Conservation (phyloP, 2,888 invertebrate genomes). For the Cosmia trapezina region DNA sequence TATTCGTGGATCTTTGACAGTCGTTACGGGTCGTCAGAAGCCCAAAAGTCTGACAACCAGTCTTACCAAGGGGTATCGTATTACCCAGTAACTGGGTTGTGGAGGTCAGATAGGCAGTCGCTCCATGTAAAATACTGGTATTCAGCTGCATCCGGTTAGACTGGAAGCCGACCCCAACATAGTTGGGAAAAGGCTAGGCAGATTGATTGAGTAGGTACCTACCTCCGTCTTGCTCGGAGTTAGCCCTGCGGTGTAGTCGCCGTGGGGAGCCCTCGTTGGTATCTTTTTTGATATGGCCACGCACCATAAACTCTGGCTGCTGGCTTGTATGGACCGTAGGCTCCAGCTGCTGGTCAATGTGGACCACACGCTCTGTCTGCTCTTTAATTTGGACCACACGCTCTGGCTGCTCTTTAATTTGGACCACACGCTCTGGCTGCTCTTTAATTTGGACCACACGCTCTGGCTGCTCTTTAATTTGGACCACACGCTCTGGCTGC, state of each 20-base stretch:
- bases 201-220: too few relatives aligned
- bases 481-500: background rate
- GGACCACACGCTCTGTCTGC: background rate
- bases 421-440: background rate
- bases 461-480: background rate
- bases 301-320: background rate
- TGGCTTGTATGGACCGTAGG: background rate
- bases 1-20: too few relatives aligned
- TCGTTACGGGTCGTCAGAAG: too few relatives aligned
- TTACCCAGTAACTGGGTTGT: too few relatives aligned
- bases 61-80: too few relatives aligned
- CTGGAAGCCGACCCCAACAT: too few relatives aligned
- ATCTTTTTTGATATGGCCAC: background rate
- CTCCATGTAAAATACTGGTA: too few relatives aligned
- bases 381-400: background rate
- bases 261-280: background rate
- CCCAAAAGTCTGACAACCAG: too few relatives aligned
- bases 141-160: too few relatives aligned
- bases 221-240: background rate
- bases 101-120: too few relatives aligned
- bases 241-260: background rate
- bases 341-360: background rate
- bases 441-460: background rate
- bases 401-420: background rate
- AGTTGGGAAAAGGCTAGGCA: too few relatives aligned